Evolutionary conservation across 2,113 vertebrate genomes (phyloP).

Genomic region (Mobula birostris): DNA sequence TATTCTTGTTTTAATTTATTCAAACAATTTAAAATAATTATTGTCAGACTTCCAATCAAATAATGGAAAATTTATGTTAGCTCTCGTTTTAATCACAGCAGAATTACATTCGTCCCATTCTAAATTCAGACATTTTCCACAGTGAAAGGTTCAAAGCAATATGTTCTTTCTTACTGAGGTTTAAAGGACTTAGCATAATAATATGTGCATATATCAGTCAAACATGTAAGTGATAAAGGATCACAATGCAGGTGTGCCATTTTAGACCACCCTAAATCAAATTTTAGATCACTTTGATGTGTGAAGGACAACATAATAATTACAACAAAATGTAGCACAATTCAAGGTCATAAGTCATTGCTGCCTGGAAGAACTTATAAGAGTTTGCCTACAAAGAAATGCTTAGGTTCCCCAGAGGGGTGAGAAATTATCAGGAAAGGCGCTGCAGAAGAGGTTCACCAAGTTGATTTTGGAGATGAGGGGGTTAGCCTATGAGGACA

Average conservation of each 20-base stretch:
- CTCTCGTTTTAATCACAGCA: background rate
- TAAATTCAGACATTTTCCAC: background rate
- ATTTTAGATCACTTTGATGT: background rate
- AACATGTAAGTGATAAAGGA: background rate
- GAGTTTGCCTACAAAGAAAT: background rate
- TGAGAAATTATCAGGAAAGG: background rate
- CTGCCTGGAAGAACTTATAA: background rate
- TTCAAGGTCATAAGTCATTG: background rate
- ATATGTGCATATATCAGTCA: background rate
- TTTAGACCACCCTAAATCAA: background rate
- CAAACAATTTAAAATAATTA: background rate
- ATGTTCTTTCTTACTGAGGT: background rate
- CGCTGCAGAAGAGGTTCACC: too few species aligned
- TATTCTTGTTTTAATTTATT: background rate
- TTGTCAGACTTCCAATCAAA: background rate
- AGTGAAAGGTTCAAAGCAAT: background rate
- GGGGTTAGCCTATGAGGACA: too few species aligned
- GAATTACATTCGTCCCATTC: background rate
- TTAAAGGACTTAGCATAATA: background rate
- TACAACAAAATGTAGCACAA: background rate
- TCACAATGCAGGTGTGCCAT: background rate
- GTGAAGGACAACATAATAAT: background rate
- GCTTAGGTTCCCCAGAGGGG: background rate
- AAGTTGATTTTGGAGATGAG: too few species aligned
- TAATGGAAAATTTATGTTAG: background rate